A percentile compares a stretch with the other conserved stretches of the same genome.
Evolutionary conservation across 2,113 vertebrate genomes (phyloP).

Genomic region (Cygnus atratus): DNA sequence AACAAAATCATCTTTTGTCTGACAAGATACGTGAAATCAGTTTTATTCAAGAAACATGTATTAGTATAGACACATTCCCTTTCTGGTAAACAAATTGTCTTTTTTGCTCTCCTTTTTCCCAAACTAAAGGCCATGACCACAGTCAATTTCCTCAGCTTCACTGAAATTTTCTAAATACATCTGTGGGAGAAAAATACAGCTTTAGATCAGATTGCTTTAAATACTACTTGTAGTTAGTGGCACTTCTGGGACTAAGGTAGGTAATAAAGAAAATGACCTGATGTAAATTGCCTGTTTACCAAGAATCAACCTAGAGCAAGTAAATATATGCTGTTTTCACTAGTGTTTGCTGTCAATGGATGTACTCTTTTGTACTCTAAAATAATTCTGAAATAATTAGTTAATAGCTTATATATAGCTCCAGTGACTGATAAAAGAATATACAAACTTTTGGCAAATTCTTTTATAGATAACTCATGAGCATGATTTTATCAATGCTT

Average conservation of each 20-base stretch:
- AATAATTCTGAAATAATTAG: background rate
- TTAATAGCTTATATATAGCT: background rate
- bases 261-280: background rate
- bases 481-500: background rate
- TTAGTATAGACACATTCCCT: background rate
- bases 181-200: background rate
- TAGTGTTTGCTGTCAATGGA: background rate
- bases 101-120: background rate
- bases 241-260: background rate
- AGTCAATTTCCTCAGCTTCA: background rate
- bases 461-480: background rate
- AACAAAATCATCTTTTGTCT: background rate
- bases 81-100: background rate
- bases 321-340: background rate
- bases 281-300: background rate
- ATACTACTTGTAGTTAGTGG: background rate
- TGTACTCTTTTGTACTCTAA: background rate
- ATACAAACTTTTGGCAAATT: background rate
- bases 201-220: conserved; percentile 11
- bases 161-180: background rate
- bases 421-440: background rate
- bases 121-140: background rate
- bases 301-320: background rate
- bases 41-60: background rate
- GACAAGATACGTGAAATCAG: background rate